phyloP scores from a whole-genome alignment of 2,888 invertebrate genomes.

The Dilophus febrilis region DNA sequence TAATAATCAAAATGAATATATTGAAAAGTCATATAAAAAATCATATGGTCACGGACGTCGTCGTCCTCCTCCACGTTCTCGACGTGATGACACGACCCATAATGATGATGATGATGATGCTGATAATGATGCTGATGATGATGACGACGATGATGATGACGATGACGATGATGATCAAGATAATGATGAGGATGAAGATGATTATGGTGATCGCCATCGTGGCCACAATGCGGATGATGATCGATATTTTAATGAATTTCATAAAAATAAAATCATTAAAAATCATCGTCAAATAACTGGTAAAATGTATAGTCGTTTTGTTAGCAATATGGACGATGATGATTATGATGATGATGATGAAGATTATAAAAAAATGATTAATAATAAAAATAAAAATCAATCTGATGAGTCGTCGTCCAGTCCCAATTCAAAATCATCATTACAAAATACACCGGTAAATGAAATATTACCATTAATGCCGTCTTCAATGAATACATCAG shows the following conservation, averaged over 20 bases:
- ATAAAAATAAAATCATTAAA: no score
- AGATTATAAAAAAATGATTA: conserved; percentile 2
- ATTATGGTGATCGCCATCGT: background rate
- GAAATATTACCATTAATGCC: conserved; percentile 10
- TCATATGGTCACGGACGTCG: no score
- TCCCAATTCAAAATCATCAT: conserved; percentile 12
- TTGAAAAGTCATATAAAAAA: no score
- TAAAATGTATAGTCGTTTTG: conserved; percentile 4
- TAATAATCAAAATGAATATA: background rate
- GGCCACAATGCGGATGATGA: no score
- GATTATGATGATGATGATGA: conserved; percentile 6
- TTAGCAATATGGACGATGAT: conserved; percentile 5
- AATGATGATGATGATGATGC: no score
- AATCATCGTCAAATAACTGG: background rate
- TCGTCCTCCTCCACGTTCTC: no score
- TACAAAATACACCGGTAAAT: conserved; percentile 13
- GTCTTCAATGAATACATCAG: no score
- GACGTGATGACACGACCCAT: no score
- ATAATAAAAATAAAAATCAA: conserved; percentile 4
- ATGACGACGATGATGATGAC: background rate
- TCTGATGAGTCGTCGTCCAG: conserved; percentile 14
- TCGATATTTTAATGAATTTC: no score
- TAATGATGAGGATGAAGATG: conserved; percentile 2
- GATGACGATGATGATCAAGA: conserved; percentile 4
- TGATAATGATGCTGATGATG: background rate